phyloP scores from a whole-genome alignment of 2,888 invertebrate species.

The Furcula furcula region DNA sequence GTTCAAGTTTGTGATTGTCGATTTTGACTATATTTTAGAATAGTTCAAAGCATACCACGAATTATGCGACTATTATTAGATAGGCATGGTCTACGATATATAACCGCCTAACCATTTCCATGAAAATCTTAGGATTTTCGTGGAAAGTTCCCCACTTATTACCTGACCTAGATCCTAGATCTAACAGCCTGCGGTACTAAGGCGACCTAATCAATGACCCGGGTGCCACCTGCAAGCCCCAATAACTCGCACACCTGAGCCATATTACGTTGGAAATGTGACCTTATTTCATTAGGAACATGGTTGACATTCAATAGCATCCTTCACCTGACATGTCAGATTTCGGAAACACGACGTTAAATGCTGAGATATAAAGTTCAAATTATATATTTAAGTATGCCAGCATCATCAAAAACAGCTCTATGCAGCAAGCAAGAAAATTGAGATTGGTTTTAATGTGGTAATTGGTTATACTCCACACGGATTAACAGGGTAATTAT shows the following conservation, averaged over 20 bases:
- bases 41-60: too few species aligned
- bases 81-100: too few species aligned
- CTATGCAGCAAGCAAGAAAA: slow-evolving; percentile 6
- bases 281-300: background rate
- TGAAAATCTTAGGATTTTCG: too few species aligned
- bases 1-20: too few species aligned
- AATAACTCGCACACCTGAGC: slow-evolving; percentile 26
- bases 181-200: slow-evolving; percentile 18
- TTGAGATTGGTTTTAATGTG: slow-evolving; percentile 4
- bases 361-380: background rate
- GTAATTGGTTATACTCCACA: slow-evolving; percentile 1
- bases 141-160: slow-evolving; percentile 7
- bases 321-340: background rate
- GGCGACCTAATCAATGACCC: slow-evolving; percentile 37
- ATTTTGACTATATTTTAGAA: too few species aligned
- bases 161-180: slow-evolving; percentile 29
- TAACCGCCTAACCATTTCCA: too few species aligned
- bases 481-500: slow-evolving; percentile 9
- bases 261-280: background rate
- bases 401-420: slow-evolving; percentile 5
- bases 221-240: slow-evolving; percentile 29
- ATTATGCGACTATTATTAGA: too few species aligned
- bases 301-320: background rate
- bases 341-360: background rate
- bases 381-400: too few species aligned